Base-by-base conservation (phyloP, 2,797 vertebrate species). In the Phalanger gymnotis region DNA sequence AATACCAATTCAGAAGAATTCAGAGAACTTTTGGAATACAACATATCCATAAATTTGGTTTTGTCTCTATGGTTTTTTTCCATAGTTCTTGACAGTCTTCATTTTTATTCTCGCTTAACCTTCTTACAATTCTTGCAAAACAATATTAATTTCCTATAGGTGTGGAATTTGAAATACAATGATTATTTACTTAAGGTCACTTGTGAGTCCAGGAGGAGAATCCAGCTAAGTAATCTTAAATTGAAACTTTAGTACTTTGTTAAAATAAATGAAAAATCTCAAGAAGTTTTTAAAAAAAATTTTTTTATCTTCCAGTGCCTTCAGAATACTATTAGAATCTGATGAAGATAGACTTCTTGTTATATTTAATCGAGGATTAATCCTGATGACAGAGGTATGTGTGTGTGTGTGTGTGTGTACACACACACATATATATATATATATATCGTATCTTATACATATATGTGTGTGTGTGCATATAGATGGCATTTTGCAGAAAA, bases 261-360 rank as follows among this genome's bases (percentile, higher is more conserved):
- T 90, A 90, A 40, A 52, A n/a, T 10, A 90, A 51, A 28, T 47
- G 16, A 89, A 90, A 90, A 90, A 5, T 47, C 47, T 53, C 28
- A 90, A 89, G 4, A 87, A 28, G 27, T 40, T 89, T 97, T 52
- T 97, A 54, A 96, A 56, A 96, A 95, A 94, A 95, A 96, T 0
- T 40, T 94, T 94, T 47, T 94, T 94, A 98, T 97, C 53, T 96
- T 97, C 94, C 98, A 99, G 99, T 99, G 99, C 99, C 99, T 99
- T 99, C 99, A 99, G 99, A 98, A 99, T 99, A 98, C 98, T 99
- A 97, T 97, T 99, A 98, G 99, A 99, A 99, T 99, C 99, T 95
- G 99, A 99, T 96, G 99, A 99, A 98, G 99, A 99, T 98, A 98
- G 99, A 55, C 99, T 99, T 97, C 99, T 99, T 94, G 99, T 99